A percentile compares a stretch with the other conserved stretches of the same genome.
phyloP scores from a whole-genome alignment of 2,888 invertebrate genomes.

The Trachelus tabidus region DNA sequence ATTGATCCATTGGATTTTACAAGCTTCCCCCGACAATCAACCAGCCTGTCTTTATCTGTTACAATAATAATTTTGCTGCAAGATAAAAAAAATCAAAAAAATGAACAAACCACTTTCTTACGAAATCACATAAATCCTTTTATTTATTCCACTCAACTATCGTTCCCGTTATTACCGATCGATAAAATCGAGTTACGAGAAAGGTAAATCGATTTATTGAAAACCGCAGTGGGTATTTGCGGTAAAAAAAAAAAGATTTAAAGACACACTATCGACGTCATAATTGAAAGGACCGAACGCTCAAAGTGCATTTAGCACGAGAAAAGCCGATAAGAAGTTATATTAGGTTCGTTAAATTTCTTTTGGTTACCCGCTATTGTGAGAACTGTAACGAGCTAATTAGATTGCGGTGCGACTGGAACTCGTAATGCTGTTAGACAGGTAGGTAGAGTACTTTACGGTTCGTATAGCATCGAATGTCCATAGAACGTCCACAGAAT shows the following conservation, averaged over 20 bases:
- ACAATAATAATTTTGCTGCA: background rate
- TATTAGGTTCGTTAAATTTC: background rate
- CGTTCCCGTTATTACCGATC: background rate
- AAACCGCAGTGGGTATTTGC: background rate
- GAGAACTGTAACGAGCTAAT: background rate
- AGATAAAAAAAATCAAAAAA: background rate
- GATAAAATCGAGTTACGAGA: background rate
- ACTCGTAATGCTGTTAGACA: background rate
- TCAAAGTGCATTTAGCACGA: background rate
- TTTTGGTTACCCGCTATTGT: background rate
- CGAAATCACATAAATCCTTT: background rate
- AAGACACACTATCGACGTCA: background rate
- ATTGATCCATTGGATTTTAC: background rate
- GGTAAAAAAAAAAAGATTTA: background rate
- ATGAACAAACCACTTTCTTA: background rate
- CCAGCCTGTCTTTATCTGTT: background rate
- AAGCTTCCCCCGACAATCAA: background rate
- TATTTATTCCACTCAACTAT: background rate
- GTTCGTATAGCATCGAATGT: background rate
- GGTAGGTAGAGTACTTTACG: background rate
- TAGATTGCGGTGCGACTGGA: background rate
- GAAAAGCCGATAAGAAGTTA: background rate
- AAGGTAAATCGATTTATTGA: background rate
- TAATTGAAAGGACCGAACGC: background rate
- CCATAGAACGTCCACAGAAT: background rate